Conservation (phyloP, 2,113 vertebrate genomes). For the Empidonax traillii region DNA sequence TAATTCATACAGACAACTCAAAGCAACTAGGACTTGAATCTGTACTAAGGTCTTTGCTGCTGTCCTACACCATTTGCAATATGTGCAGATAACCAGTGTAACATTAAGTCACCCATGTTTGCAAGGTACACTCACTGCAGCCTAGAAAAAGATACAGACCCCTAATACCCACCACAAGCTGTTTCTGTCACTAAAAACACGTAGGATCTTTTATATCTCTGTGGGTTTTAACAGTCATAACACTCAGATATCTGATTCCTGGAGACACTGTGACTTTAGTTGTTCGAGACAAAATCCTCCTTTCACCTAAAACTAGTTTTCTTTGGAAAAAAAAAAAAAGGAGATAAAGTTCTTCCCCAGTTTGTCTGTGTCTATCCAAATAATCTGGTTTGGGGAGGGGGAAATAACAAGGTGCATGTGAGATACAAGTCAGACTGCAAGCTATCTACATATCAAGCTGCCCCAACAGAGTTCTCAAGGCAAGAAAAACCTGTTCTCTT, state of each 20-base stretch:
- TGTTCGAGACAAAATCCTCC: not conserved
- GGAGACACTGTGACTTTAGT: not conserved
- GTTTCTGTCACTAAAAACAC: not conserved
- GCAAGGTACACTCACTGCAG: not conserved
- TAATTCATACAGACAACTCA: not conserved
- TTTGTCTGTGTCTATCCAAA: not conserved
- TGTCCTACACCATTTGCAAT: not conserved
- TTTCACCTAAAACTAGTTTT: not conserved
- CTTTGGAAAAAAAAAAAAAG: not conserved
- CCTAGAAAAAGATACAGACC: not conserved
- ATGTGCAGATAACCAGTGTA: not conserved
- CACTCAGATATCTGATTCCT: not conserved
- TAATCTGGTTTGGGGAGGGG: not conserved
- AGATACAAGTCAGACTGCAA: constrained; percentile 36
- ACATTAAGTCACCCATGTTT: not conserved
- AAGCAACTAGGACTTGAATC: not conserved
- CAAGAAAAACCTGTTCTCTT: constrained; percentile 66
- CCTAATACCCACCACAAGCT: not conserved
- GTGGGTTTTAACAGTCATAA: not conserved
- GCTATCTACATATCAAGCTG: constrained; percentile 18
- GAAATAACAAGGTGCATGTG: not conserved
- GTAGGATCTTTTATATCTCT: not conserved
- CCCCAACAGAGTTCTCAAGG: constrained; percentile 10
- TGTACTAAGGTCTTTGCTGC: not conserved
- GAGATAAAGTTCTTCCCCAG: not conserved